Conservation (phyloP, 1,140 invertebrate species). For the Streblospio benedicti region DNA sequence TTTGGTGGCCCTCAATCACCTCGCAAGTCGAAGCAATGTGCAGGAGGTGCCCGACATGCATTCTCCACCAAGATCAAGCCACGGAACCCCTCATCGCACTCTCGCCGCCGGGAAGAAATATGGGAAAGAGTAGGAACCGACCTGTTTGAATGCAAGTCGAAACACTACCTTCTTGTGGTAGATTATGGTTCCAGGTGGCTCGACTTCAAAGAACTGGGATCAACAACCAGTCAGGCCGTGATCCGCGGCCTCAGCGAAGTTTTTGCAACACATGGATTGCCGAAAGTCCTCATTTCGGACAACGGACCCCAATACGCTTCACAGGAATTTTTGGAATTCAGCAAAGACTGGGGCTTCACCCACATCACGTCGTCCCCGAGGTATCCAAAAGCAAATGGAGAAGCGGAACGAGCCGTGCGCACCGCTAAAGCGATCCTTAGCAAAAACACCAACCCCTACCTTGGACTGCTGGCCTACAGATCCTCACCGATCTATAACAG, state of each 20-base stretch:
- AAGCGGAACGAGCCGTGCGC: slow-evolving; percentile 11
- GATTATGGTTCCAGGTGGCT: not conserved
- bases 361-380: slow-evolving; percentile 34
- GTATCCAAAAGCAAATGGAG: slow-evolving; percentile 12
- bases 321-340: slow-evolving; percentile 40
- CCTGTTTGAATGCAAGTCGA: not conserved
- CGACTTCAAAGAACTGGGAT: not conserved
- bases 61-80: too few relatives aligned
- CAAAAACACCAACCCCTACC: slow-evolving; percentile 13
- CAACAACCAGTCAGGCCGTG: too few relatives aligned
- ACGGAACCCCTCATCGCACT: too few relatives aligned
- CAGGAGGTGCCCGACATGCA: too few relatives aligned
- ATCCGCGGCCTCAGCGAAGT: too few relatives aligned
- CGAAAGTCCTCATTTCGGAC: slow-evolving; percentile 24
- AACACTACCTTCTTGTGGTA: not conserved
- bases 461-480: slow-evolving; percentile 15
- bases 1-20: too few relatives aligned
- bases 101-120: too few relatives aligned
- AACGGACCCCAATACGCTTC: slow-evolving; percentile 39
- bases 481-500: slow-evolving; percentile 16
- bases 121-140: slow-evolving; percentile 1
- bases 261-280: slow-evolving; percentile 15
- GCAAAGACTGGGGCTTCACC: slow-evolving; percentile 35
- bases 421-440: slow-evolving; percentile 7
- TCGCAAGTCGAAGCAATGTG: too few relatives aligned